These are phyloP conservation scores for Epinephelus fuscoguttatus DNA, from an alignment of 2,113 vertebrate species.

Conservation along the genomic window DNA sequence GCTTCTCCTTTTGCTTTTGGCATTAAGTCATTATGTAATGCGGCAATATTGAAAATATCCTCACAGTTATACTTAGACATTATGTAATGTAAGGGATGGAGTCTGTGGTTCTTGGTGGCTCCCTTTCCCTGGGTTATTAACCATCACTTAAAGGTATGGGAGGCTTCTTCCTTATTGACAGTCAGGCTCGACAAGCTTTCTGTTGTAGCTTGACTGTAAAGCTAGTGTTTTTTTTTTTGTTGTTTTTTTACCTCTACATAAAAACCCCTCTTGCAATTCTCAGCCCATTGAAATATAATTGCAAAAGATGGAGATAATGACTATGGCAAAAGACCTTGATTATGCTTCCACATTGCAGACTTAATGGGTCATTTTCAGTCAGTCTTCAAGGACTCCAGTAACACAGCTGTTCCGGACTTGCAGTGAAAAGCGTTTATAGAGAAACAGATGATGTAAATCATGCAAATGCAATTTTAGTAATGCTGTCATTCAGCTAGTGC, in stretches of 20 bases:
- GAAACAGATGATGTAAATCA: not conserved
- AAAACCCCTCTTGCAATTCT: not conserved
- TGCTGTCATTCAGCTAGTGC: not conserved
- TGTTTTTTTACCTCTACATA: not conserved
- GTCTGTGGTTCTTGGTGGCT: not conserved
- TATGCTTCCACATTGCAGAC: not conserved
- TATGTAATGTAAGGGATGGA: not conserved
- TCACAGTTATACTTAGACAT: not conserved
- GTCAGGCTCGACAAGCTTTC: not conserved
- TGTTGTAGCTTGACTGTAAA: not conserved
- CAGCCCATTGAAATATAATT: not conserved
- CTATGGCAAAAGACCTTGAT: not conserved
- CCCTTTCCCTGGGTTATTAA: not conserved
- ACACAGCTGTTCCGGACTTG: not conserved
- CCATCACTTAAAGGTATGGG: not conserved
- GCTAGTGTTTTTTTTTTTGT: not conserved
- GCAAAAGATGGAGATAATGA: not conserved
- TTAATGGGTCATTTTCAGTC: not conserved
- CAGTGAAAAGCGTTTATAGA: not conserved
- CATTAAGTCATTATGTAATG: not conserved
- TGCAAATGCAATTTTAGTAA: slow-evolving; percentile 40
- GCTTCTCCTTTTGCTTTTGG: not conserved
- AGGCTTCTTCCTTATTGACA: not conserved
- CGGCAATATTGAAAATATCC: not conserved
- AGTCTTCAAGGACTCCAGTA: not conserved